These are phyloP conservation scores for Epicampocera succincta DNA, from an alignment of 2,888 invertebrate genomes.

Conservation along the genomic window DNA sequence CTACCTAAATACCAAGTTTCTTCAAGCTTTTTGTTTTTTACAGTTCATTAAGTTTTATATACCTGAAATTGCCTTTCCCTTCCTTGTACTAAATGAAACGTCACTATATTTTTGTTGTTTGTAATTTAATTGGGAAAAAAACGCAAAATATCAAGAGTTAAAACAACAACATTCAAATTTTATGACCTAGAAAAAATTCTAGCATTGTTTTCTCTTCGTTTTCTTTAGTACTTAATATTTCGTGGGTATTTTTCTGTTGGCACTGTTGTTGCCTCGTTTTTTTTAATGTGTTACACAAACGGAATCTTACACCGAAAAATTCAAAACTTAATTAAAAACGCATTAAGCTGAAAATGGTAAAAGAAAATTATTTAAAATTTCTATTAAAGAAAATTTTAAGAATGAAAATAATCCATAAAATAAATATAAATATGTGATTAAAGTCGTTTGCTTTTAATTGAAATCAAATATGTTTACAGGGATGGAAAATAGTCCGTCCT, in stretches of 20 bases:
- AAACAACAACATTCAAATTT: conserved; percentile 57
- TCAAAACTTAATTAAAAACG: conserved; percentile 48
- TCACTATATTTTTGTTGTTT: background rate
- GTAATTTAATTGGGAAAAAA: conserved; percentile 12
- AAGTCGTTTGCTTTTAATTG: too few species aligned
- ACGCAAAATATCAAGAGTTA: background rate
- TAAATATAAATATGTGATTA: too few species aligned
- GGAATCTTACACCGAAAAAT: too few species aligned
- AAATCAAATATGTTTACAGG: too few species aligned
- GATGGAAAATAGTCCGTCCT: too few species aligned
- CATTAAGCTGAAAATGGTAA: conserved; percentile 36
- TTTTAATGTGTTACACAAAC: background rate
- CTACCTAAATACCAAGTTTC: too few species aligned
- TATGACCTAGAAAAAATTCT: conserved; percentile 60
- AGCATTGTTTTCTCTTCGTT: conserved; percentile 9
- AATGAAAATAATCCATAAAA: too few species aligned
- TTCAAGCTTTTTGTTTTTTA: conserved; percentile 2
- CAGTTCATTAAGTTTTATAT: conserved; percentile 66
- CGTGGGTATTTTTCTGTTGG: conserved; percentile 19
- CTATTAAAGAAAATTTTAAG: too few species aligned
- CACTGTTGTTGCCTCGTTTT: too few species aligned
- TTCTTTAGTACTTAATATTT: conserved; percentile 3
- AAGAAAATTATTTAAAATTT: background rate
- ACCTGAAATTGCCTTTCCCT: conserved; percentile 6
- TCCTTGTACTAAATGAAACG: conserved; percentile 6